Base-by-base conservation (phyloP, 2,888 invertebrate genomes). In the Siphonodentalium dalli region DNA sequence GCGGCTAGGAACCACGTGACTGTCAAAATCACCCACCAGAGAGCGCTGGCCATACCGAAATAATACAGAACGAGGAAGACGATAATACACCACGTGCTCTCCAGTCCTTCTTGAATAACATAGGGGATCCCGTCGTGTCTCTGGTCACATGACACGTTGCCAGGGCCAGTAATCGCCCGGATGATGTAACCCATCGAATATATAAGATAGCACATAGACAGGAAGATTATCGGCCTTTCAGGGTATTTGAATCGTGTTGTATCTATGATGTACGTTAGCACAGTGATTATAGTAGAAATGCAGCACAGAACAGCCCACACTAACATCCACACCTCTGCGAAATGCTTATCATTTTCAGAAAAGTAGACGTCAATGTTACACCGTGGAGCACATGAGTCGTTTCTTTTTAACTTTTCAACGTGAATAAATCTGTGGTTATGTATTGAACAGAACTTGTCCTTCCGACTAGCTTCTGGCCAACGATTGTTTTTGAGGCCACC, bases 301-400 rank as follows among this genome's bases (percentile, higher is more conserved):
- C 91, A 86, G 58, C 91, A 90, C 26, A 91, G 81, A 78, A 90
- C 88, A 0, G 92, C 89, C 83, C 91, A 88, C 4, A 89, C 88
- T 24, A 87, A 86, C 83, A 89, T 89, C 87, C 91, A 89, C 20
- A 88, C 85, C 78, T 89, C 88, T 0, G 88, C 87, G 63, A 87
- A 86, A 37, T 85, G 84, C 78, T 90, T 90, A 69, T 90, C 89
- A 45, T 85, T 85, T 8, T 85, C 83, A 7, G 86, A 85, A 78
- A 89, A 88, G 68, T 86, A 85, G 1, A 89, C 89, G 78, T 89
- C 88, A 20, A 86, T 85, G 29, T 87, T 88, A 75, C 91, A 88
- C 27, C 71, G 61, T 1, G 81, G 79, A 3, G 79, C 78, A 63
- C 82, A 83, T 4, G 75, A 70, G 44, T 69, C 68, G 53, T 74